A percentile compares a stretch with the other conserved stretches of the same genome.
Evolutionary conservation across 2,113 vertebrate species (phyloP).

Genomic region (Prionailurus bengalensis): DNA sequence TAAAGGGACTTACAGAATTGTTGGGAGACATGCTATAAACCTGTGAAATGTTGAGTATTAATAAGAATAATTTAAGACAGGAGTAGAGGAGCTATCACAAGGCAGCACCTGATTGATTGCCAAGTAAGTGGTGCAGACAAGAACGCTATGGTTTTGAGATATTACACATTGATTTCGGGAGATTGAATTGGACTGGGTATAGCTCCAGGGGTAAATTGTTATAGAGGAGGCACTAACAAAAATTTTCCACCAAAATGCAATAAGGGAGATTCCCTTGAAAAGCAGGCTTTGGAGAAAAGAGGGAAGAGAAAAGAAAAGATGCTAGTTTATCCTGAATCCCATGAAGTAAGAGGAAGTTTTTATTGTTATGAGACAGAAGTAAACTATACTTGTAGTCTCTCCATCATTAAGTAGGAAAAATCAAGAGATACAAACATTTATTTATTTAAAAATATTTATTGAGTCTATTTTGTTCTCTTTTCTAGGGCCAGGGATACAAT

Average conservation of each 20-base stretch:
- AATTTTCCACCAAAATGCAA: constrained; percentile 54
- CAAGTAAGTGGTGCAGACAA: constrained; percentile 42
- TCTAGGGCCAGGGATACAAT: neutral
- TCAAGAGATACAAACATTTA: neutral
- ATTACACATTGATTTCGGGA: constrained; percentile 51
- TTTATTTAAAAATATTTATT: neutral
- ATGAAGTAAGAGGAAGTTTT: neutral
- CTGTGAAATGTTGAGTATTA: constrained; percentile 48
- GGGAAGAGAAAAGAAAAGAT: neutral
- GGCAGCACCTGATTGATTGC: constrained; percentile 11
- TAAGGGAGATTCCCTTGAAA: neutral
- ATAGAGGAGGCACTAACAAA: neutral
- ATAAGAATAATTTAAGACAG: constrained; percentile 49
- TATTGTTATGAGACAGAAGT: neutral
- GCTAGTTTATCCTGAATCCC: neutral
- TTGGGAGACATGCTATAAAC: neutral
- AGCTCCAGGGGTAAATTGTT: neutral
- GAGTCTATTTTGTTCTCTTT: neutral
- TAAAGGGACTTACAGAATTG: neutral
- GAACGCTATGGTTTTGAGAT: constrained; percentile 6
- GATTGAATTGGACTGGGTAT: constrained; percentile 37
- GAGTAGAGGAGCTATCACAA: constrained; percentile 13
- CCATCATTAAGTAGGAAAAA: neutral
- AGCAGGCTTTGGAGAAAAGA: neutral
- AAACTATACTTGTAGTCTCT: neutral